Percentiles rank a stretch among this genome's conserved stretches.
phyloP scores from a whole-genome alignment of 2,113 vertebrate species.

The Odocoileus hemionus region DNA sequence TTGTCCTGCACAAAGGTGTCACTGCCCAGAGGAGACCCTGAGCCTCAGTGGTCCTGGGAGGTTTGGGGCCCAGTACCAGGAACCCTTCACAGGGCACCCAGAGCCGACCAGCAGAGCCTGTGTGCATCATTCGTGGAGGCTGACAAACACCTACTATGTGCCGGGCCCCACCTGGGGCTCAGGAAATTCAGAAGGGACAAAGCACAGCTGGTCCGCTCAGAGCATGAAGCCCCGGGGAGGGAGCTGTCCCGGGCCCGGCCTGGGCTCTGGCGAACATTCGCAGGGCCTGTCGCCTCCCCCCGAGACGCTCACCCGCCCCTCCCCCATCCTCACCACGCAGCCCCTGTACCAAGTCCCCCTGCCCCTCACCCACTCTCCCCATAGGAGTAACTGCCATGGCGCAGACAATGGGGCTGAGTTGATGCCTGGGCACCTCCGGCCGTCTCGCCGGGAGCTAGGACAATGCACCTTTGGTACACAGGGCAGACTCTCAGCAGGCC shows the following conservation, averaged over 20 bases:
- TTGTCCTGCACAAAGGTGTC: no score
- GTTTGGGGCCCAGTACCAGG: no score
- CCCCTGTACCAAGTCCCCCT: constrained; percentile 40
- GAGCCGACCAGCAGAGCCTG: background rate
- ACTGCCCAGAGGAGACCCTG: no score
- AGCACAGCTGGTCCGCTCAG: background rate
- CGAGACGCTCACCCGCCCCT: background rate
- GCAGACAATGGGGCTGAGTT: constrained; percentile 52
- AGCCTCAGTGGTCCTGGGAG: no score
- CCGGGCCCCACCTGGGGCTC: background rate
- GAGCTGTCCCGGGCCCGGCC: background rate
- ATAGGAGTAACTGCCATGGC: constrained; percentile 68
- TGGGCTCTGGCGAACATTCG: background rate
- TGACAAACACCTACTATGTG: background rate
- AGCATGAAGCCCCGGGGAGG: background rate
- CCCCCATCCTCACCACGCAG: constrained; percentile 17
- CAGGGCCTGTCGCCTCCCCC: constrained; percentile 28
- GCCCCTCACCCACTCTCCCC: constrained; percentile 42
- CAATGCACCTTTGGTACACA: constrained; percentile 77
- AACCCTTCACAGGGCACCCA: no score
- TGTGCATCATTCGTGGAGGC: background rate
- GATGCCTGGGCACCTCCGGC: constrained; percentile 68
- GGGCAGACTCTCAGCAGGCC: constrained; percentile 73
- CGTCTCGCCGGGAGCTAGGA: constrained; percentile 66
- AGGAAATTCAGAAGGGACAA: background rate